These are phyloP conservation scores for Meandrusa payeni DNA, from an alignment of 2,888 invertebrate genomes.

Conservation along the genomic window DNA sequence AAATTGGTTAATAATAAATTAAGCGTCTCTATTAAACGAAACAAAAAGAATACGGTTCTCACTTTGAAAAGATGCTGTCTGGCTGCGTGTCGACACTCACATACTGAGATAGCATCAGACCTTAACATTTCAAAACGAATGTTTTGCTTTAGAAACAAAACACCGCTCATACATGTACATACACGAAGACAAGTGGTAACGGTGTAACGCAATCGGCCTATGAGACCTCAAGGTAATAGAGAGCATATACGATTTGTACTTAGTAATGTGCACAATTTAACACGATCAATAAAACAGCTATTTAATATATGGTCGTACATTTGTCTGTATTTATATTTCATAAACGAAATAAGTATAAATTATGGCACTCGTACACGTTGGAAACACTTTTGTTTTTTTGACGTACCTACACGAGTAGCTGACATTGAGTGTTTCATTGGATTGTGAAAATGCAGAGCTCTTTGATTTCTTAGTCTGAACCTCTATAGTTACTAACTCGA, in stretches of 20 bases:
- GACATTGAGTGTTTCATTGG: too few relatives aligned
- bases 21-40: conserved; percentile 16
- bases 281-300: conserved; percentile 36
- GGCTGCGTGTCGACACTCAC: conserved; percentile 15
- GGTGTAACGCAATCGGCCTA: conserved; percentile 36
- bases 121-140: conserved; percentile 24
- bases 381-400: too few relatives aligned
- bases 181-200: conserved; percentile 31
- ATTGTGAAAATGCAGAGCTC: too few relatives aligned
- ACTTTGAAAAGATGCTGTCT: conserved; percentile 19
- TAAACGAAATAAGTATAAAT: too few relatives aligned
- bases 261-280: conserved; percentile 12
- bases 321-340: neutral
- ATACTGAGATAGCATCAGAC: conserved; percentile 23
- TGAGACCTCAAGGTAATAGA: conserved; percentile 49
- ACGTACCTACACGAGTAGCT: too few relatives aligned
- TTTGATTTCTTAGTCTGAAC: too few relatives aligned
- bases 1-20: conserved; percentile 15
- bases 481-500: too few relatives aligned
- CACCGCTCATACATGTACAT: conserved; percentile 29
- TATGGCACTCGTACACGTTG: too few relatives aligned
- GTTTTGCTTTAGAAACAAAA: conserved; percentile 26
- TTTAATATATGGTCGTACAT: too few relatives aligned
- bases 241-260: conserved; percentile 23
- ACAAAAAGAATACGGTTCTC: conserved; percentile 15